Evolutionary conservation across 2,113 vertebrate genomes (phyloP), one percentile per base, ranked within the genome.

Genomic region (Scomber scombrus): DNA sequence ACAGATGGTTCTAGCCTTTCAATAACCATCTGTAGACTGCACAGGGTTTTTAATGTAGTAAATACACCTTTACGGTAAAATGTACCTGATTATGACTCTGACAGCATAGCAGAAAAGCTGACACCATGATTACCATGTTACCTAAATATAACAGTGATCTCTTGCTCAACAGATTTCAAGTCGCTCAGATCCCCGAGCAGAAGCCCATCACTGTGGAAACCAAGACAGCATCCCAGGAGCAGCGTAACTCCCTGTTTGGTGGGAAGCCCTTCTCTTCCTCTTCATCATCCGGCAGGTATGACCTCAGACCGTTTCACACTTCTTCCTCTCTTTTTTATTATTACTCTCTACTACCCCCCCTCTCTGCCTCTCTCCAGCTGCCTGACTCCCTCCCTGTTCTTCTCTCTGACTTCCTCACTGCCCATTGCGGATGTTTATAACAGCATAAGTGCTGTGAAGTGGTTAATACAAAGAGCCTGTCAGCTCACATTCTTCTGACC

Each of bases 161-260:
- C 23, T 67, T 43, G 12, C 11, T 64, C 51, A 2, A 69, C 89
- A 99, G 98, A 92, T 99, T 99, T 88, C 97, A 97, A 3, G 98
- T 99, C 45, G 96, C 98, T 75, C 96, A 97, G 71, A 99, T 99
- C 86, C 97, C 96, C 0, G 98, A 99, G 88, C 93, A 95, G 75
- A 95, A 95, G 78, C 76, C 92, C 0, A 87, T 80, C 62, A 47
- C 78, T 0, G 50, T 92, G 8, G 90, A 90, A 19, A 93, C 88
- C 29, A 91, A 82, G 52, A 75, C 47, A 23, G 78, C 87, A 54
- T 74, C 86, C 23, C 91, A 86, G 74, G 89, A 92, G 66, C 78
- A 91, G 40, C 81, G 95, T 52, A 91, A 81, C 73, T 90, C 93
- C 1, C 89, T 96, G 46, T 93, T 96, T 4, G 87, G 90, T 3